Evolutionary conservation across 2,113 vertebrate species (phyloP).

Genomic region (Gulo gulo): DNA sequence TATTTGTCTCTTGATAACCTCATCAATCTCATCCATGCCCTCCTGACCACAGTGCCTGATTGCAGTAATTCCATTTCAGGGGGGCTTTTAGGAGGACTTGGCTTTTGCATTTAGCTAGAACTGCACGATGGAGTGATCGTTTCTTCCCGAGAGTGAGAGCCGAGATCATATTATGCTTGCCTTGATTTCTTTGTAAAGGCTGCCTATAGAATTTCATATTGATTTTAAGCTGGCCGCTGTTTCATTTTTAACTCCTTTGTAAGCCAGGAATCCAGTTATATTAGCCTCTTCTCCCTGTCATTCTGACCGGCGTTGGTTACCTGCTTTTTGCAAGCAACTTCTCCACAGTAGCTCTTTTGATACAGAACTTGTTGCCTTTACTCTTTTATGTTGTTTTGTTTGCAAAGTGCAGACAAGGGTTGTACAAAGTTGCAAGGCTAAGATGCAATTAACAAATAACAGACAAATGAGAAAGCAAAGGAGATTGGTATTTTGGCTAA

Average conservation of each 20-base stretch:
- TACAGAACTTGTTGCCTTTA: not conserved
- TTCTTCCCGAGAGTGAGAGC: constrained; percentile 48
- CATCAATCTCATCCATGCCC: constrained; percentile 51
- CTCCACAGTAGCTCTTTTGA: not conserved
- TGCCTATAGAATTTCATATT: constrained; percentile 76
- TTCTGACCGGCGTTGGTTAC: not conserved
- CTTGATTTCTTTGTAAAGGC: constrained; percentile 74
- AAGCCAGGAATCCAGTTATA: constrained; percentile 38
- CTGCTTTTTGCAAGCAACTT: not conserved
- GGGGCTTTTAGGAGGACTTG: constrained; percentile 40
- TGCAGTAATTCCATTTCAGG: constrained; percentile 55
- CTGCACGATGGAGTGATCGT: not conserved
- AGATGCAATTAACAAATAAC: not conserved
- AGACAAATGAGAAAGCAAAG: not conserved
- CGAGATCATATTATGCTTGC: constrained; percentile 66
- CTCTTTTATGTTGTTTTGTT: not conserved
- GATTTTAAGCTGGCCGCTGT: constrained; percentile 65
- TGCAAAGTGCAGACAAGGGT: not conserved
- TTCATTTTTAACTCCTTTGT: constrained; percentile 74
- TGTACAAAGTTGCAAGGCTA: not conserved
- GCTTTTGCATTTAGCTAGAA: constrained; percentile 50
- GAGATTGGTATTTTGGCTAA: not conserved
- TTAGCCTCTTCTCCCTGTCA: constrained; percentile 40
- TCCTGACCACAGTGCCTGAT: constrained; percentile 58
- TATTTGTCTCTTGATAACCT: constrained; percentile 64